Conservation (phyloP, 2,888 invertebrate genomes). For the Coelopa pilipes region DNA sequence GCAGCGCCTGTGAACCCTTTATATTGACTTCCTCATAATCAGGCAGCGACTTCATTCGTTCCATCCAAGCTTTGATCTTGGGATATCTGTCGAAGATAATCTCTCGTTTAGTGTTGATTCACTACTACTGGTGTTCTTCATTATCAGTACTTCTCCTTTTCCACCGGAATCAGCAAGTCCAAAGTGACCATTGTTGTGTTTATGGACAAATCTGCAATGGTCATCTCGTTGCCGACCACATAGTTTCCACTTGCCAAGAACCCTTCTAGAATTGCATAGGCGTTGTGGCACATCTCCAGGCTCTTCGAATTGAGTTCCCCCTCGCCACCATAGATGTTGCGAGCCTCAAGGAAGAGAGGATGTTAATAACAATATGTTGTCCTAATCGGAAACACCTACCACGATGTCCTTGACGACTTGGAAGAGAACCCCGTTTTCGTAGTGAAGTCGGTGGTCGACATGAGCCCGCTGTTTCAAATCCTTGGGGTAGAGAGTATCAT, state of each 20-base stretch:
- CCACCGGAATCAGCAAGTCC: constrained; percentile 61
- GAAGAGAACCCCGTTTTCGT: constrained; percentile 69
- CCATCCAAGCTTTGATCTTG: constrained; percentile 56
- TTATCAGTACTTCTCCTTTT: constrained; percentile 46
- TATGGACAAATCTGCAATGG: constrained; percentile 69
- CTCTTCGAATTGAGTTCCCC: constrained; percentile 55
- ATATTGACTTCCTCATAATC: constrained; percentile 60
- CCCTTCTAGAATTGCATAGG: constrained; percentile 61
- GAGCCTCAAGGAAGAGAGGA: constrained; percentile 50
- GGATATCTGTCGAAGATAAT: constrained; percentile 47
- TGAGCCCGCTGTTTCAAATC: constrained; percentile 69
- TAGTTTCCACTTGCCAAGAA: constrained; percentile 58
- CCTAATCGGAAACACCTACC: constrained; percentile 59
- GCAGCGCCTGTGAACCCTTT: constrained; percentile 57
- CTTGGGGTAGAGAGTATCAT: constrained; percentile 70
- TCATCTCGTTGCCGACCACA: constrained; percentile 56
- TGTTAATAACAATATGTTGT: neutral
- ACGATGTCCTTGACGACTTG: constrained; percentile 66
- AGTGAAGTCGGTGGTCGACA: constrained; percentile 71
- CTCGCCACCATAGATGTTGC: constrained; percentile 60
- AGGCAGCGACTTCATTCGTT: constrained; percentile 57
- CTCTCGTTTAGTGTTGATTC: neutral
- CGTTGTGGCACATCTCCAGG: constrained; percentile 55
- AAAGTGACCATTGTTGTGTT: constrained; percentile 65
- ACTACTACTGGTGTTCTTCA: neutral